phyloP scores from a whole-genome alignment of 2,888 invertebrate species.

The Hedychridium roseum region DNA sequence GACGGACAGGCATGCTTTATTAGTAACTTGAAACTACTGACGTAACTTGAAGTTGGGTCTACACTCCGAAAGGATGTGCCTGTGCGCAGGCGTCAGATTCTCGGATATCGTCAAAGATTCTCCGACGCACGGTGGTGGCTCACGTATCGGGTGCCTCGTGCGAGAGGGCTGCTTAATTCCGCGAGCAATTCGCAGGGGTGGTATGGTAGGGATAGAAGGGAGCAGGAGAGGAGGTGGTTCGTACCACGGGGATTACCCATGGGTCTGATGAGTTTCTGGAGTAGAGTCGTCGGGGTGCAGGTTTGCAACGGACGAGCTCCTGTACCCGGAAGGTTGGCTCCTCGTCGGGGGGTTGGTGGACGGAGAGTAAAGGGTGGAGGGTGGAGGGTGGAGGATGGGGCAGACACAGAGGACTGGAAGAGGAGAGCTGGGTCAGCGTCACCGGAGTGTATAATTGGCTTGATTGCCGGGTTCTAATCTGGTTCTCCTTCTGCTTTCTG shows the following conservation, averaged over 20 bases:
- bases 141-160: constrained; percentile 41
- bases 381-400: constrained; percentile 43
- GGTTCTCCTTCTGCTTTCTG: constrained; percentile 52
- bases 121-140: constrained; percentile 17
- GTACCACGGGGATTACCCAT: constrained; percentile 56
- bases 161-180: constrained; percentile 55
- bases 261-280: constrained; percentile 60
- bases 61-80: no score
- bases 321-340: no score
- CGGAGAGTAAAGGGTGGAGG: constrained; percentile 26
- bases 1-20: no score
- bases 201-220: no score
- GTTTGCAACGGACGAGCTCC: constrained; percentile 29
- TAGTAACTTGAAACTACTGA: no score
- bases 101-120: no score
- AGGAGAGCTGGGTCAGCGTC: constrained; percentile 59
- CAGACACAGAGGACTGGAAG: constrained; percentile 40
- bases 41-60: no score
- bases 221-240: no score
- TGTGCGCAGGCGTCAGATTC: no score
- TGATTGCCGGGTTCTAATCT: constrained; percentile 63
- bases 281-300: constrained; percentile 46
- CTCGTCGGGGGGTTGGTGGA: constrained; percentile 16
- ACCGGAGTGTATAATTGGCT: constrained; percentile 63
- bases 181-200: constrained; percentile 55